phyloP scores from a whole-genome alignment of 2,797 vertebrate genomes.

The Lacerta agilis region DNA sequence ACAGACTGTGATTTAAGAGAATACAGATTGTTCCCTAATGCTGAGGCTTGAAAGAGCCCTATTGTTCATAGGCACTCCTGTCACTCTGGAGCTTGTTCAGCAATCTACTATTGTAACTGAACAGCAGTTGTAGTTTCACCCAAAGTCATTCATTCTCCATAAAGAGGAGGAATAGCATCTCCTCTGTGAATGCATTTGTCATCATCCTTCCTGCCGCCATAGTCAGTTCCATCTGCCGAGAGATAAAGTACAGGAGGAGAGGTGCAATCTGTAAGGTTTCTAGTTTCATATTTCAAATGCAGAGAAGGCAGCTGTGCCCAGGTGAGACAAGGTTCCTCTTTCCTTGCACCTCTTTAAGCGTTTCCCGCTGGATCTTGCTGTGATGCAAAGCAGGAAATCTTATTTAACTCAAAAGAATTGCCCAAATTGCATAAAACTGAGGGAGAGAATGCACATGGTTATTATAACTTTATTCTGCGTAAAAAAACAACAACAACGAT shows the following conservation, averaged over 20 bases:
- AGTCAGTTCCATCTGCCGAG: constrained; percentile 12
- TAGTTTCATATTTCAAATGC: constrained; percentile 29
- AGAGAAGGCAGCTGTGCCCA: background rate
- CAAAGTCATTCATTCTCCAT: constrained; percentile 9
- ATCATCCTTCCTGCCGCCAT: constrained; percentile 1
- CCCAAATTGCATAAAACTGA: background rate
- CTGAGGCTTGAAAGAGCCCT: background rate
- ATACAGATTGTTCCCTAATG: background rate
- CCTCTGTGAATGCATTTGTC: constrained; percentile 15
- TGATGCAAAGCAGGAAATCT: constrained; percentile 12
- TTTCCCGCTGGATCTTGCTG: background rate
- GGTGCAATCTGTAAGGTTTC: background rate
- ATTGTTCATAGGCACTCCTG: constrained; percentile 5
- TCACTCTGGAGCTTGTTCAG: background rate
- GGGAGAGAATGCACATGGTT: background rate
- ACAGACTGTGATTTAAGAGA: constrained; percentile 21
- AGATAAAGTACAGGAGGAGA: constrained; percentile 26
- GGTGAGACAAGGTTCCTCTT: background rate
- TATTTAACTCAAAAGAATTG: background rate
- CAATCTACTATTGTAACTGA: constrained; percentile 1
- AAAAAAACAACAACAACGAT: background rate
- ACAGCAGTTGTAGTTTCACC: background rate
- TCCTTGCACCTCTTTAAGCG: background rate
- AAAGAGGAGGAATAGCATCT: constrained; percentile 28
- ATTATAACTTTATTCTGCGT: background rate